A percentile compares a stretch with the other conserved stretches of the same genome.
phyloP scores from a whole-genome alignment of 2,888 invertebrate genomes.

The Piscicola geometra region DNA sequence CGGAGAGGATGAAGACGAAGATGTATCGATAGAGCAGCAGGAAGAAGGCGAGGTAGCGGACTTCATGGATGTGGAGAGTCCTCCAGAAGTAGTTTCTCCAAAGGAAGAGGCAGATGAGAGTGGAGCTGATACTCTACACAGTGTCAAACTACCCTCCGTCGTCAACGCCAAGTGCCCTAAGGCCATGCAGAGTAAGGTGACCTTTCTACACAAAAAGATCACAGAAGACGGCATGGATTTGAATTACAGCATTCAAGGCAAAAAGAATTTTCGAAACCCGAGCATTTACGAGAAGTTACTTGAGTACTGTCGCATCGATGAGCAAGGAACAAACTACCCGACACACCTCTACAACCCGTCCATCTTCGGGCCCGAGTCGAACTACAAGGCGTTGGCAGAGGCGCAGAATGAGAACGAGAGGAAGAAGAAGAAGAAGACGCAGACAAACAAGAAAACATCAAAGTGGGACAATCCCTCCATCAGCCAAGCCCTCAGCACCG shows the following conservation, averaged over 20 bases:
- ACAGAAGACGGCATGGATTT: constrained; percentile 74
- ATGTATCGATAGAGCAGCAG: not conserved
- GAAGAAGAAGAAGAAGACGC: constrained; percentile 66
- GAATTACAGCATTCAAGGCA: constrained; percentile 81
- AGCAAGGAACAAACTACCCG: constrained; percentile 91
- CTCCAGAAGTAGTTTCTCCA: not conserved
- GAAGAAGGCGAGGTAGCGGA: not conserved
- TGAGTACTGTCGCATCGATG: constrained; percentile 87
- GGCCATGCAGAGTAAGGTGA: constrained; percentile 39
- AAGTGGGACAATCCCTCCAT: not conserved
- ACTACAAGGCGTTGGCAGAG: constrained; percentile 83
- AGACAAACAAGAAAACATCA: not conserved
- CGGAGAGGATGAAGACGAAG: constrained; percentile 31
- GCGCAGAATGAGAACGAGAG: constrained; percentile 89
- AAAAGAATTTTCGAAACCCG: constrained; percentile 73
- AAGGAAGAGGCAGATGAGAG: constrained; percentile 3
- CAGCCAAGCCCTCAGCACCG: not conserved
- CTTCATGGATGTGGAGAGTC: not conserved
- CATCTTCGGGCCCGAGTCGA: constrained; percentile 85
- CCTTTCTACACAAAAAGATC: constrained; percentile 66
- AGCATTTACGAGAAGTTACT: constrained; percentile 93
- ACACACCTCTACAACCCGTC: constrained; percentile 86
- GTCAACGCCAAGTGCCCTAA: constrained; percentile 34
- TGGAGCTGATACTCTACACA: not conserved
- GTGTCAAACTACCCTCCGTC: constrained; percentile 35